Evolutionary conservation across 2,797 vertebrate species (phyloP).

Genomic region (Tragopan temminckii): DNA sequence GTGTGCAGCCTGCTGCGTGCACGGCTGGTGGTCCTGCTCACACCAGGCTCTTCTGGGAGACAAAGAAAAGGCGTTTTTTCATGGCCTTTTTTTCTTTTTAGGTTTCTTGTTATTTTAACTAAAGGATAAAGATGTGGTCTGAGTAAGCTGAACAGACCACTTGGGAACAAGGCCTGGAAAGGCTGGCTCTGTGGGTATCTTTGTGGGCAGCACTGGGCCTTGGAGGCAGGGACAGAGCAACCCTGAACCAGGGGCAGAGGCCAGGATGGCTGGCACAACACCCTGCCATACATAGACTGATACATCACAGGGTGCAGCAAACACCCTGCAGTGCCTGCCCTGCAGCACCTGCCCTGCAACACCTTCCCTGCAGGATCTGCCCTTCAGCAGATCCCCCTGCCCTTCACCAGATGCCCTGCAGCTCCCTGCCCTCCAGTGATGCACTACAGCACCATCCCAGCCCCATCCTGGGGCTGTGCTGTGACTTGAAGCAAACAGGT

Average conservation of each 20-base stretch:
- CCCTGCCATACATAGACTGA: fast-evolving
- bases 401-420: too few species aligned
- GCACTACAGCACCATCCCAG: neutral
- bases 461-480: neutral
- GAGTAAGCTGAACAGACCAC: neutral
- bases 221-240: neutral
- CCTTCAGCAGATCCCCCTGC: too few species aligned
- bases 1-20: slow-evolving; percentile 38
- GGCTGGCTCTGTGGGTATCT: neutral
- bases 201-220: neutral
- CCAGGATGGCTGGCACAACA: neutral
- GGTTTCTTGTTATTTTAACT: neutral
- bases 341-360: too few species aligned
- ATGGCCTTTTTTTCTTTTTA: neutral
- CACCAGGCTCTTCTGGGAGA: neutral
- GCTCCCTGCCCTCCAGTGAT: fast-evolving
- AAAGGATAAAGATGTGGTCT: neutral
- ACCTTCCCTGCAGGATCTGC: neutral
- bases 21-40: neutral
- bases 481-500: neutral
- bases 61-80: neutral
- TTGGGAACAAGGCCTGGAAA: neutral
- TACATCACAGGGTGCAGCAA: neutral
- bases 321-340: too few species aligned
- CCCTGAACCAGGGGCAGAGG: too few species aligned